phyloP scores from a whole-genome alignment of 2,888 invertebrate species.

The Gnatocerus cornutus region DNA sequence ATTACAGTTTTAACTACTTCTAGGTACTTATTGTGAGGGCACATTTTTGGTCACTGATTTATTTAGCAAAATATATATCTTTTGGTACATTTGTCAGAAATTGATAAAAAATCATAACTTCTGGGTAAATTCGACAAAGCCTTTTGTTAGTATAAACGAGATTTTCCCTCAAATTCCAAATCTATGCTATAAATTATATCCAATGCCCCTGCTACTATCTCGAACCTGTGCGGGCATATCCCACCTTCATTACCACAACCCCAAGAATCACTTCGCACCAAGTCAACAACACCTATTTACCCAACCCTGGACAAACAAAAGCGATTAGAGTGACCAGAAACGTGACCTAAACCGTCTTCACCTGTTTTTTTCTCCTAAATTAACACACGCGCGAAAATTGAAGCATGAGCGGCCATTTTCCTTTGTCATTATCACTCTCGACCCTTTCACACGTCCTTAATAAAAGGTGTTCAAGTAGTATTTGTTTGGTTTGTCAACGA shows the following conservation, averaged over 20 bases:
- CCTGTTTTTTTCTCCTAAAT: slow-evolving; percentile 1
- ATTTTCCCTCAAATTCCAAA: not conserved
- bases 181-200: not conserved
- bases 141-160: no score
- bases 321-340: slow-evolving; percentile 45
- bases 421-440: slow-evolving; percentile 13
- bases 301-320: slow-evolving; percentile 38
- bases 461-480: slow-evolving; percentile 16
- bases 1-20: no score
- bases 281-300: slow-evolving; percentile 39
- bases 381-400: slow-evolving; percentile 28
- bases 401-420: slow-evolving; percentile 30
- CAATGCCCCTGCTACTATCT: not conserved
- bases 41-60: no score
- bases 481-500: slow-evolving; percentile 24
- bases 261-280: slow-evolving; percentile 52
- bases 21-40: no score
- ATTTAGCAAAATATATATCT: no score
- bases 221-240: slow-evolving; percentile 55
- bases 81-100: no score
- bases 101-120: no score
- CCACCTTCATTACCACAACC: slow-evolving; percentile 55
- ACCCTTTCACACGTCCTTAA: slow-evolving; percentile 19
- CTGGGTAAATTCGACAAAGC: no score
- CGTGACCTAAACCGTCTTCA: slow-evolving; percentile 33